A percentile compares a stretch with the other conserved stretches of the same genome.
phyloP scores from a whole-genome alignment of 2,113 vertebrate genomes.

The Lichenostomus cassidix region DNA sequence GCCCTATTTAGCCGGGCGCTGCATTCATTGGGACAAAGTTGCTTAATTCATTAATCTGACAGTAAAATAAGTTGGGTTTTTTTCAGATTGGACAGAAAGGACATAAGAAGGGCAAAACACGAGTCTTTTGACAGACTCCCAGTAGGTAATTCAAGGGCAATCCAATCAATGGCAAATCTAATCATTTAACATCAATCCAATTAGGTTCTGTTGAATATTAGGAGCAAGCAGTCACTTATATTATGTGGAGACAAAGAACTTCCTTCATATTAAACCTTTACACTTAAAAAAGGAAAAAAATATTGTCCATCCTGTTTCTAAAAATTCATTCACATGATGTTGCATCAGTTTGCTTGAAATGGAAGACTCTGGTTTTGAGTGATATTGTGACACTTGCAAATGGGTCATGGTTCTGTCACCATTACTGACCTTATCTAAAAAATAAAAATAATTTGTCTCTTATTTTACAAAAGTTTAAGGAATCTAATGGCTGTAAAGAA shows the following conservation, averaged over 20 bases:
- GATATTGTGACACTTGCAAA: neutral
- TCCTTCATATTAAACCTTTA: neutral
- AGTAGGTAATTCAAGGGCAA: neutral
- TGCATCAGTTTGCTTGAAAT: neutral
- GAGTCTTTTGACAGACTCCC: neutral
- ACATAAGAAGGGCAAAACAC: neutral
- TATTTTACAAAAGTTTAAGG: neutral
- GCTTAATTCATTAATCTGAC: constrained; percentile 13
- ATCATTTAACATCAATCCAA: constrained; percentile 1
- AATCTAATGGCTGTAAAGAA: neutral
- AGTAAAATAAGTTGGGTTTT: neutral
- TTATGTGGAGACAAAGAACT: neutral
- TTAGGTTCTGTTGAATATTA: neutral
- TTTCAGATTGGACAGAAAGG: neutral
- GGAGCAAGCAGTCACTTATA: neutral
- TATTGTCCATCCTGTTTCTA: neutral
- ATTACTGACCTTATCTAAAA: neutral
- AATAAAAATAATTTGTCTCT: too few species aligned
- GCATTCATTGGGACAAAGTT: neutral
- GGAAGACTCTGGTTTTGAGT: neutral
- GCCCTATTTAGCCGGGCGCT: neutral
- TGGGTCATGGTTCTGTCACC: neutral
- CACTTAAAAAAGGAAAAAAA: neutral
- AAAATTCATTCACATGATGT: neutral
- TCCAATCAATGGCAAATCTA: neutral